Percentiles rank a stretch among this genome's conserved stretches.
These are phyloP conservation scores for Poecilia velifera DNA, from an alignment of 2,797 vertebrate genomes.

Conservation along the genomic window DNA sequence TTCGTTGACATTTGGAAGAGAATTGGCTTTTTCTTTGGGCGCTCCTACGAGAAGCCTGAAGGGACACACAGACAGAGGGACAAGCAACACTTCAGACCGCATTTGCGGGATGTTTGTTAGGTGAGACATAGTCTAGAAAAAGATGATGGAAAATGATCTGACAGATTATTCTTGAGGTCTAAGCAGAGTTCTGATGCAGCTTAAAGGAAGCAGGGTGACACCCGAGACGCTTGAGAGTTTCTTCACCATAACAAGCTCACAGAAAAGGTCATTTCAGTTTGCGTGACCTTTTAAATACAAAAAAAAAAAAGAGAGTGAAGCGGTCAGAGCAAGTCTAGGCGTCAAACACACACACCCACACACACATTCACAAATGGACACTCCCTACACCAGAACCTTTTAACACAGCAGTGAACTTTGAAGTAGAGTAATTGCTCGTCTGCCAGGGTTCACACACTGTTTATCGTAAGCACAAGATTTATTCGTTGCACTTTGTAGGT, in stretches of 20 bases:
- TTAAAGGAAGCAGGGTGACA: not conserved
- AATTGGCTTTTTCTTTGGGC: slow-evolving; percentile 82
- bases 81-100: slow-evolving; percentile 32
- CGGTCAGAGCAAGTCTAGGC: slow-evolving; percentile 50
- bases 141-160: slow-evolving; percentile 9
- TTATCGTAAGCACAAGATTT: slow-evolving; percentile 71
- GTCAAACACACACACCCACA: slow-evolving; percentile 19
- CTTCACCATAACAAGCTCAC: not conserved
- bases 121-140: slow-evolving; percentile 19
- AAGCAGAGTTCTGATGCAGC: slow-evolving; percentile 26
- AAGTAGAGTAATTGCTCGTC: slow-evolving; percentile 58
- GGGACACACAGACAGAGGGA: slow-evolving; percentile 30
- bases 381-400: slow-evolving; percentile 66
- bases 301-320: slow-evolving; percentile 10
- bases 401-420: slow-evolving; percentile 57
- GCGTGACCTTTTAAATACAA: slow-evolving; percentile 13
- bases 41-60: slow-evolving; percentile 89
- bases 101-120: slow-evolving; percentile 37
- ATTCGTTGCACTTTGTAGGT: slow-evolving; percentile 65
- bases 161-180: slow-evolving; percentile 29
- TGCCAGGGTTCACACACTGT: slow-evolving; percentile 36
- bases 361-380: slow-evolving; percentile 43
- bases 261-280: slow-evolving; percentile 6
- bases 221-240: not conserved
- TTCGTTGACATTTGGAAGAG: slow-evolving; percentile 80